Evolutionary conservation across 2,113 vertebrate genomes (phyloP).

Genomic region (Macroglossus sobrinus): DNA sequence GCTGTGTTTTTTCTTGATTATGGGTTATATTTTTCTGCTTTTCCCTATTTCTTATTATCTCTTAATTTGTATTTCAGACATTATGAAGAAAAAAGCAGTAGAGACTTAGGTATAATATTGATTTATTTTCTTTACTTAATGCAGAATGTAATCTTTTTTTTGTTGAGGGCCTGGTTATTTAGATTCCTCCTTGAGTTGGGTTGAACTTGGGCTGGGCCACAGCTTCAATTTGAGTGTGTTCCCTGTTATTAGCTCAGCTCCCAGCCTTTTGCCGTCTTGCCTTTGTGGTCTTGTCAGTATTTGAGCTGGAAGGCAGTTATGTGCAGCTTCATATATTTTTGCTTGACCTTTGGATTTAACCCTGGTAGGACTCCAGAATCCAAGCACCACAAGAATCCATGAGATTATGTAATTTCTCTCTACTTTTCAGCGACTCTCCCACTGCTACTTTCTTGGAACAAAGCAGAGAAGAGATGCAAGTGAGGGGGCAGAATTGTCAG

Average conservation of each 20-base stretch:
- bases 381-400: neutral
- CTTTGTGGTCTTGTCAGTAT: constrained; percentile 18
- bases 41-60: neutral
- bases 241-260: neutral
- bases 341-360: neutral
- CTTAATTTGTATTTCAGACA: constrained; percentile 20
- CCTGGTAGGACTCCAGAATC: neutral
- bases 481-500: neutral
- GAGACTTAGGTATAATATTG: neutral
- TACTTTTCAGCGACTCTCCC: neutral
- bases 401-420: neutral
- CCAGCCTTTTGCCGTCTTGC: neutral
- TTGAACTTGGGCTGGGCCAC: neutral
- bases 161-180: neutral
- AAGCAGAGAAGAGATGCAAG: neutral
- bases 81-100: neutral
- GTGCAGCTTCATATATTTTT: neutral
- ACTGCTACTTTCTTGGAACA: constrained; percentile 25
- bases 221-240: neutral
- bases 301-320: neutral
- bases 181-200: neutral
- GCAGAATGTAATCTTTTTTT: neutral
- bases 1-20: constrained; percentile 19
- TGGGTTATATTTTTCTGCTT: neutral
- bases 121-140: neutral